phyloP scores from a whole-genome alignment of 2,888 invertebrate species.

The Pachydiplax longipennis region DNA sequence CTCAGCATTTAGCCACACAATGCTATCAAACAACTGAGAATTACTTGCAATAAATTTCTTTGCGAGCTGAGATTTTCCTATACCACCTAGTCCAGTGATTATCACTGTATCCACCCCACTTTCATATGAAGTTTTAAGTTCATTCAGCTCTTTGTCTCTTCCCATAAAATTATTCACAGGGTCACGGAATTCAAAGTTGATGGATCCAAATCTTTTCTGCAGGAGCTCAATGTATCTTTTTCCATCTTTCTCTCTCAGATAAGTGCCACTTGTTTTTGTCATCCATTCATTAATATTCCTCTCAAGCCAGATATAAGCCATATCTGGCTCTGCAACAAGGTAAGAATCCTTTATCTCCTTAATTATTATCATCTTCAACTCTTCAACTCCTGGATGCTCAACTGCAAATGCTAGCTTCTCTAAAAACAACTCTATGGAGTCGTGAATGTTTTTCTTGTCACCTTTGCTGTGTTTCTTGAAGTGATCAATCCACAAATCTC shows the following conservation, averaged over 20 bases:
- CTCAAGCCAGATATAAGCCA: background rate
- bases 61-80: background rate
- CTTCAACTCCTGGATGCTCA: background rate
- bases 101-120: background rate
- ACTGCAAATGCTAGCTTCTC: slow-evolving; percentile 15
- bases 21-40: background rate
- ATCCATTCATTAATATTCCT: slow-evolving; percentile 10
- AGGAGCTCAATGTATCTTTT: background rate
- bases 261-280: background rate
- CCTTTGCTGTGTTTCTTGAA: background rate
- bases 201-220: background rate
- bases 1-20: background rate
- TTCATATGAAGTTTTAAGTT: background rate
- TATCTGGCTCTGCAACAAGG: background rate
- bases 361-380: background rate
- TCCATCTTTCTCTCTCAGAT: background rate
- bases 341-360: background rate
- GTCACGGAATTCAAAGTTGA: background rate
- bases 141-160: background rate
- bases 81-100: background rate
- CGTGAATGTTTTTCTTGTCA: background rate
- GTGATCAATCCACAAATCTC: background rate
- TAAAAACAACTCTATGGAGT: background rate
- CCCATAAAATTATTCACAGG: background rate
- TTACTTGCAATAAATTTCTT: background rate